phyloP scores from a whole-genome alignment of 2,888 invertebrate species.

The Lithophane semibrunnea region DNA sequence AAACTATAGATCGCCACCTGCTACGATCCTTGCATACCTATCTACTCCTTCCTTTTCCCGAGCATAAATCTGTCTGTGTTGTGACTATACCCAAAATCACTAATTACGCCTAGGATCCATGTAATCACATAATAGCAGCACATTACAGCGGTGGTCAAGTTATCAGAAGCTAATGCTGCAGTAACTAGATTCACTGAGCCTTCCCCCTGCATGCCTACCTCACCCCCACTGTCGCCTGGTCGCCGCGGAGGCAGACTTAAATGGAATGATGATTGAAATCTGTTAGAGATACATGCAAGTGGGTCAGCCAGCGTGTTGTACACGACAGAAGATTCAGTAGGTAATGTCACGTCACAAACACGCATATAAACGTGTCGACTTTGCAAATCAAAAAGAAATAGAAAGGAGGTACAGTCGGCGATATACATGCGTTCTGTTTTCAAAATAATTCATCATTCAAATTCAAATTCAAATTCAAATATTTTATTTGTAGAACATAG shows the following conservation, averaged over 20 bases:
- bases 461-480: no score
- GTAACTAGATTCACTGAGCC: constrained; percentile 9
- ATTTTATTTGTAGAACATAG: no score
- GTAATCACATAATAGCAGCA: not conserved
- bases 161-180: constrained; percentile 24
- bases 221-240: not conserved
- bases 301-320: constrained; percentile 4
- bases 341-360: not conserved
- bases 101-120: not conserved
- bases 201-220: not conserved
- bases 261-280: constrained; percentile 52
- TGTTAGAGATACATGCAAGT: constrained; percentile 25
- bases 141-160: constrained; percentile 16
- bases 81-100: not conserved
- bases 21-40: not conserved
- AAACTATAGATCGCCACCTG: not conserved
- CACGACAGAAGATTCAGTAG: not conserved
- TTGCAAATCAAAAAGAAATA: not conserved
- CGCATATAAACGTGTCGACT: not conserved
- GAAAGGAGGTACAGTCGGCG: not conserved
- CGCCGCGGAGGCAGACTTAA: constrained; percentile 2
- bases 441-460: not conserved
- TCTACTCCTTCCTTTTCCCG: not conserved
- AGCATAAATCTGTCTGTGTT: not conserved
- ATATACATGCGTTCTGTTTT: not conserved